These are phyloP conservation scores for Elephantulus edwardii DNA, from an alignment of 2,113 vertebrate genomes.

Conservation along the genomic window DNA sequence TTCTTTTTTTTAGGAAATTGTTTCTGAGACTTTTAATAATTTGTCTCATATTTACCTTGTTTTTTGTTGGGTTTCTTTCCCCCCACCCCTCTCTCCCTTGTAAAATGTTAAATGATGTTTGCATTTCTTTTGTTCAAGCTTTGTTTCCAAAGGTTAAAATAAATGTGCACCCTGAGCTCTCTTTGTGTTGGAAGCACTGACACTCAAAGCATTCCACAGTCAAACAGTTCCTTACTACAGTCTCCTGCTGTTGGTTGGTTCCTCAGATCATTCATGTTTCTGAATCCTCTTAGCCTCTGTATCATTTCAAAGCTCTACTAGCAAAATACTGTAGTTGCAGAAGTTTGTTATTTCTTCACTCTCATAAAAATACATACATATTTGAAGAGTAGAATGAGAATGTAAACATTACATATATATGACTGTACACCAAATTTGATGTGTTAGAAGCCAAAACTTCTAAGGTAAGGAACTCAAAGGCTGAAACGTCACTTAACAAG, in stretches of 20 bases:
- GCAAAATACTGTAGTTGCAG: constrained; percentile 66
- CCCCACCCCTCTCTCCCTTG: no score
- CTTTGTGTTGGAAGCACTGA: constrained; percentile 77
- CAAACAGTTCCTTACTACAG: constrained; percentile 74
- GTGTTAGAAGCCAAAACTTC: constrained; percentile 27
- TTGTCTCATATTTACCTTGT: constrained; percentile 67
- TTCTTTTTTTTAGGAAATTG: constrained; percentile 18
- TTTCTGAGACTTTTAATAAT: constrained; percentile 57
- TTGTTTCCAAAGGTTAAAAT: constrained; percentile 81
- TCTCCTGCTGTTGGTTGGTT: constrained; percentile 80
- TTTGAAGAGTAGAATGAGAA: constrained; percentile 25
- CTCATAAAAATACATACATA: constrained; percentile 43
- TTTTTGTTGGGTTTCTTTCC: no score
- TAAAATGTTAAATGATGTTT: constrained; percentile 78
- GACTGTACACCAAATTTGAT: background rate
- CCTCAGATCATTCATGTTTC: constrained; percentile 79
- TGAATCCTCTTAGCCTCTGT: constrained; percentile 64
- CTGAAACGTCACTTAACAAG: background rate
- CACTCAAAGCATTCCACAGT: constrained; percentile 79
- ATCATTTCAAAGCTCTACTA: constrained; percentile 74
- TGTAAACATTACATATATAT: background rate
- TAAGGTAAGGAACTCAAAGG: constrained; percentile 1
- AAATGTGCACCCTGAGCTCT: constrained; percentile 71
- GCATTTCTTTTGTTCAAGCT: constrained; percentile 77
- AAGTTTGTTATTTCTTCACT: constrained; percentile 33